Percentiles rank a stretch among this genome's conserved stretches.
These are phyloP conservation scores for Malurus leucopterus DNA, from an alignment of 2,797 vertebrate species.

Conservation along the genomic window DNA sequence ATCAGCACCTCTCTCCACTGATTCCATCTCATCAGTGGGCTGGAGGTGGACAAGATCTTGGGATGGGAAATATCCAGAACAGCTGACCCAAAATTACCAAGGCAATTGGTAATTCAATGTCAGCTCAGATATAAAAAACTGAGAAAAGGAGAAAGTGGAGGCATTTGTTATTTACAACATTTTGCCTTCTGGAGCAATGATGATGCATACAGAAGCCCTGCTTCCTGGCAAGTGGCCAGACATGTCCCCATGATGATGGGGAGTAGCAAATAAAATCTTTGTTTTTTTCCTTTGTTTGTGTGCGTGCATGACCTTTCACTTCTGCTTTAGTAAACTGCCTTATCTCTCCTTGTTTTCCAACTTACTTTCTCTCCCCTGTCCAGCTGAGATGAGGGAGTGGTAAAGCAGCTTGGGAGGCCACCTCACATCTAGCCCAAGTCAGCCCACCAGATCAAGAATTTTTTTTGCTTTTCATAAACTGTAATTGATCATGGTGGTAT, in stretches of 20 bases:
- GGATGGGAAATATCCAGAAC: background rate
- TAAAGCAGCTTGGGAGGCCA: background rate
- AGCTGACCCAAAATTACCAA: background rate
- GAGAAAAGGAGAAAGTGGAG: background rate
- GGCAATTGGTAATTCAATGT: background rate
- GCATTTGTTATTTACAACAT: background rate
- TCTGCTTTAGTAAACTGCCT: background rate
- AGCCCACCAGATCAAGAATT: background rate
- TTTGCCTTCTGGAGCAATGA: background rate
- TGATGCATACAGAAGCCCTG: background rate
- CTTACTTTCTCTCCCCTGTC: background rate
- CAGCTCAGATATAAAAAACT: background rate
- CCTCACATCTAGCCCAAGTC: background rate
- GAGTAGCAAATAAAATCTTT: background rate
- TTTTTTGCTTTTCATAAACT: background rate
- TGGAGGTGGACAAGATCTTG: background rate
- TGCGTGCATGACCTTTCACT: background rate
- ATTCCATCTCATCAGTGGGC: background rate
- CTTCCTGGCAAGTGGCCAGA: background rate
- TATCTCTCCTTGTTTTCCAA: background rate
- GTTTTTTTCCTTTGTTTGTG: background rate
- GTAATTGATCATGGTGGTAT: background rate
- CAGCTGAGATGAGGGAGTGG: background rate
- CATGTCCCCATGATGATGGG: background rate
- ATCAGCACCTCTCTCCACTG: background rate